Percentiles rank a stretch among this genome's conserved stretches.
phyloP scores from a whole-genome alignment of 2,113 vertebrate genomes.

The Apeltes quadracus region DNA sequence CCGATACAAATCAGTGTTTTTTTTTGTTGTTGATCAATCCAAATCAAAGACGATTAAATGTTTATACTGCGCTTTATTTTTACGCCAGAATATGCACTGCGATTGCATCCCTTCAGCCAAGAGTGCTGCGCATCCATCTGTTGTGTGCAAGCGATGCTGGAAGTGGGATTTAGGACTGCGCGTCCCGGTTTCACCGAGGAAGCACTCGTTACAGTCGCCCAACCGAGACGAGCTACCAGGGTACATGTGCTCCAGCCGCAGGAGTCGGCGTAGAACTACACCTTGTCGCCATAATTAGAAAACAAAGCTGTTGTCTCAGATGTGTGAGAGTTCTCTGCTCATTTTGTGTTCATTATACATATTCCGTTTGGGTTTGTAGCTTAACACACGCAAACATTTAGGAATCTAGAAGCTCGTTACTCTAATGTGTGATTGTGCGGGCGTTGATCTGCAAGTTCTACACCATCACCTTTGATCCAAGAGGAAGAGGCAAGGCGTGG shows the following conservation, averaged over 20 bases:
- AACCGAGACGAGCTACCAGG: constrained; percentile 37
- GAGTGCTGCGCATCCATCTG: constrained; percentile 73
- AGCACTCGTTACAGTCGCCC: constrained; percentile 57
- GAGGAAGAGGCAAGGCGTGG: neutral
- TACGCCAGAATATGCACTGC: constrained; percentile 43
- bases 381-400: neutral
- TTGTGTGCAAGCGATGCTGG: constrained; percentile 61
- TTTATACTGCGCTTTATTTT: constrained; percentile 60
- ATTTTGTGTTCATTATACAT: neutral
- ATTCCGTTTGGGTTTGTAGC: neutral
- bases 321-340: neutral
- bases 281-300: constrained; percentile 34
- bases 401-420: neutral
- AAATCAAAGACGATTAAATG: constrained; percentile 66
- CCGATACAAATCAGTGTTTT: constrained; percentile 64
- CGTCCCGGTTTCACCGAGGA: constrained; percentile 69
- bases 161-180: constrained; percentile 64
- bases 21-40: constrained; percentile 60
- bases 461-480: neutral
- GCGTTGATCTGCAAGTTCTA: neutral
- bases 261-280: constrained; percentile 32
- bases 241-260: constrained; percentile 46
- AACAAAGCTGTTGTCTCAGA: neutral
- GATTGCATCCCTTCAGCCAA: constrained; percentile 65
- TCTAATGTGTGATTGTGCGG: constrained; percentile 7